phyloP scores from a whole-genome alignment of 2,113 vertebrate species.

The Cariama cristata region DNA sequence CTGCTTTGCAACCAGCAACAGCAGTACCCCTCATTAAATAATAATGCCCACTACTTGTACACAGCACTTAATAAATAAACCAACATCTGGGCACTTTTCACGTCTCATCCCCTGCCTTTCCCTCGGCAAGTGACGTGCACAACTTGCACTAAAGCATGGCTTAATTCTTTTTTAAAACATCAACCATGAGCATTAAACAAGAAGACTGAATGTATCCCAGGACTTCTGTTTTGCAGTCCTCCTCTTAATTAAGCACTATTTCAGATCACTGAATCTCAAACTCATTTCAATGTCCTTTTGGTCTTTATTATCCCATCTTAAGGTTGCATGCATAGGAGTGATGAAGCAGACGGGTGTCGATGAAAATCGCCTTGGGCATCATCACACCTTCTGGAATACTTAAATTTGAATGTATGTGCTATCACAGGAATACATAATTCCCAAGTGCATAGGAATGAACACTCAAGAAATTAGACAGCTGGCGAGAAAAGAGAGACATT shows the following conservation, averaged over 20 bases:
- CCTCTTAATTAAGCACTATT: slow-evolving; percentile 11
- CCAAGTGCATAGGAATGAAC: slow-evolving; percentile 11
- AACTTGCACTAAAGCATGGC: background rate
- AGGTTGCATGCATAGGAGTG: slow-evolving; percentile 1
- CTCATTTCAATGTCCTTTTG: slow-evolving; percentile 1
- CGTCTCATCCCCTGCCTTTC: background rate
- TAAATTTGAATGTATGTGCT: slow-evolving; percentile 41
- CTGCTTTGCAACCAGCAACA: background rate
- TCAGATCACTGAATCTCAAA: background rate
- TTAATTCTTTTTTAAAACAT: background rate
- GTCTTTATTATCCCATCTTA: slow-evolving; percentile 23
- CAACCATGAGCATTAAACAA: background rate
- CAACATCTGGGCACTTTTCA: slow-evolving; percentile 12
- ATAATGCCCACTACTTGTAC: background rate
- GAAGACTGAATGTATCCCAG: background rate
- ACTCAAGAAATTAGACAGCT: slow-evolving; percentile 53
- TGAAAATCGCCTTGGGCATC: slow-evolving; percentile 43
- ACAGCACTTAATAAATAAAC: slow-evolving; percentile 39
- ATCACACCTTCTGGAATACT: slow-evolving; percentile 64
- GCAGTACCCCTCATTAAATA: background rate
- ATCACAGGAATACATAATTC: slow-evolving; percentile 62
- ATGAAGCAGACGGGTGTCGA: slow-evolving; percentile 43
- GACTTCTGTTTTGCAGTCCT: background rate
- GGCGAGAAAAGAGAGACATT: slow-evolving; percentile 1
- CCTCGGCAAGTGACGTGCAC: background rate